Evolutionary conservation across 2,888 invertebrate genomes (phyloP).

Genomic region (Kryphioiulus occultus): DNA sequence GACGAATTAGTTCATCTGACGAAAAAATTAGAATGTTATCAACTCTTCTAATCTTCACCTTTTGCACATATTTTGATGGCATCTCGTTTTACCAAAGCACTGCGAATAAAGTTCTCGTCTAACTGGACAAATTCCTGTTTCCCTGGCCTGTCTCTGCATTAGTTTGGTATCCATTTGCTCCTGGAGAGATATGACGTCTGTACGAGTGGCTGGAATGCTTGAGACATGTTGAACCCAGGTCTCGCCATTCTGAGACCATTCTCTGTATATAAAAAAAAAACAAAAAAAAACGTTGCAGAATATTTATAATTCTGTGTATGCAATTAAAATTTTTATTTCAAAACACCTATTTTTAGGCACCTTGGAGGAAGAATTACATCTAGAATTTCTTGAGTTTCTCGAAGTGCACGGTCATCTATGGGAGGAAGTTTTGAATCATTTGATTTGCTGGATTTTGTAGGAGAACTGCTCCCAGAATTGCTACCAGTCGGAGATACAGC

Average conservation of each 20-base stretch:
- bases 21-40: neutral
- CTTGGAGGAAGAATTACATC: slow-evolving; percentile 90
- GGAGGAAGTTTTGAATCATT: neutral
- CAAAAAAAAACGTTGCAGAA: neutral
- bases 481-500: neutral
- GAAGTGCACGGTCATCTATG: slow-evolving; percentile 56
- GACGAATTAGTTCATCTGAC: slow-evolving; percentile 83
- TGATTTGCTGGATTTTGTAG: slow-evolving; percentile 16
- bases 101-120: slow-evolving; percentile 93
- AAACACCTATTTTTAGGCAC: neutral
- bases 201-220: slow-evolving; percentile 92
- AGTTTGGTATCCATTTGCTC: slow-evolving; percentile 91
- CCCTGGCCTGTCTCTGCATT: slow-evolving; percentile 90
- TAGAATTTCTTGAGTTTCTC: slow-evolving; percentile 89
- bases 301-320: neutral
- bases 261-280: slow-evolving; percentile 64
- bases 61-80: neutral
- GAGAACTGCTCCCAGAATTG: neutral
- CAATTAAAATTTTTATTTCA: neutral
- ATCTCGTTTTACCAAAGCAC: slow-evolving; percentile 78
- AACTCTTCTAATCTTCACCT: neutral
- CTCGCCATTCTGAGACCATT: slow-evolving; percentile 94
- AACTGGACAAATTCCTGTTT: slow-evolving; percentile 95
- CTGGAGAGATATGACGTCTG: slow-evolving; percentile 95
- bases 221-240: slow-evolving; percentile 93